A percentile compares a stretch with the other conserved stretches of the same genome.
These are phyloP conservation scores for Mobula hypostoma DNA, from an alignment of 2,113 vertebrate species.

Conservation along the genomic window DNA sequence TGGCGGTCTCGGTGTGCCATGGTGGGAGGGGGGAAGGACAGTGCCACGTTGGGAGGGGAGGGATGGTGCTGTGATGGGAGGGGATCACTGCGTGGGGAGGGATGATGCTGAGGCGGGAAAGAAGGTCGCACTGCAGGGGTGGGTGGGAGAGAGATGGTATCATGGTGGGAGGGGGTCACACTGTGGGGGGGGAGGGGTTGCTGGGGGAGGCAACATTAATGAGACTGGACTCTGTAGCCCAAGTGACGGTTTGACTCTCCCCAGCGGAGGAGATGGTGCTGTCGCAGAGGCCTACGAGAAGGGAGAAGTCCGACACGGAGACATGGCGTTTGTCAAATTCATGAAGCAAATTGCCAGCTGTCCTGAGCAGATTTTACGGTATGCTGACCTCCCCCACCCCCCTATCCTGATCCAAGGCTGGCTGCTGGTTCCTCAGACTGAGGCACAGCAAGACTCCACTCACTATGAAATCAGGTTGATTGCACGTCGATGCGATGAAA, in stretches of 20 bases:
- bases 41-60: neutral
- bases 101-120: neutral
- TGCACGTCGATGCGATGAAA: too few relatives aligned
- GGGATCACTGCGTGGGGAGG: neutral
- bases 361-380: constrained; percentile 71
- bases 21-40: too few relatives aligned
- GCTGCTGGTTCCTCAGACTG: too few relatives aligned
- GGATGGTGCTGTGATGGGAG: too few relatives aligned
- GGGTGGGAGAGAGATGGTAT: neutral
- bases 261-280: constrained; percentile 48
- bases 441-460: too few relatives aligned
- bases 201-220: too few relatives aligned
- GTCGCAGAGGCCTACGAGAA: constrained; percentile 68
- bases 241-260: too few relatives aligned
- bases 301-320: constrained; percentile 54
- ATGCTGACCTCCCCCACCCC: neutral
- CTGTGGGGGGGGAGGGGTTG: neutral
- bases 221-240: too few relatives aligned
- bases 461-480: too few relatives aligned
- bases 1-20: too few relatives aligned
- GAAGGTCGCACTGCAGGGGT: neutral
- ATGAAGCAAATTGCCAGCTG: constrained; percentile 71
- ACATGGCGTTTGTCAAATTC: constrained; percentile 63
- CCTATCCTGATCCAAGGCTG: too few relatives aligned
- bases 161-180: neutral